Evolutionary conservation across 2,113 vertebrate species (phyloP), one percentile per base, ranked within the genome.

Genomic region (Potamarius usumacintae): DNA sequence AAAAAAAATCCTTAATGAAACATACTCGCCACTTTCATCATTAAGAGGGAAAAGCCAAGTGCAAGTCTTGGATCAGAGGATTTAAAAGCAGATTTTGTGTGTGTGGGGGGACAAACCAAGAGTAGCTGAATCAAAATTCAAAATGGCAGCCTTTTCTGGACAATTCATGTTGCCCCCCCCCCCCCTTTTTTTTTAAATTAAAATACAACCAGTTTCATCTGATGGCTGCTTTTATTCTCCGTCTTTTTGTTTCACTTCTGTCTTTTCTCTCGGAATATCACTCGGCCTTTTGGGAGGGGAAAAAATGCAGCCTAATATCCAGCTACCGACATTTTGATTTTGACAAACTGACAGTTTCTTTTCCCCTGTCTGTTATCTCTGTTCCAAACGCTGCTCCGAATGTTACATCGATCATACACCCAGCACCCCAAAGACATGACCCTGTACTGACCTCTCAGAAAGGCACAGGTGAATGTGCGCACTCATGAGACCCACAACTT

Each of bases 381-480:
- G 72, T 90, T 83, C 82, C 88, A 90, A 89, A 84, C 87, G 86
- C 25, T 89, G 53, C 69, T 83, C 0, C 25, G 6, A 87, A 85
- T 80, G 65, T 34, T 79, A 82, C 30, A 7, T 25, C 25, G 30
- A 34, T 62, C 25, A 12, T 57, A 58, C 60, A 80, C 58, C 79
- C 57, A 82, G 14, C 50, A 71, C 85, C 82, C 86, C 22, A 82
- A 87, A 55, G 76, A 91, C 89, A 67, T 60, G 85, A 72, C 62
- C 85, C 89, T 84, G 85, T 89, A 87, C 90, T 91, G 92, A 92
- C 90, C 87, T 93, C 91, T 89, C 27, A 17, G 17, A 88, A 88
- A 89, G 85, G 89, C 91, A 85, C 85, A 62, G 60, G 42, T 82
- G 82, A 82, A 79, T 25, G 79, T 69, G 52, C 78, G 58, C 86